phyloP scores from a whole-genome alignment of 2,888 invertebrate genomes.

The Rotaria socialis region DNA sequence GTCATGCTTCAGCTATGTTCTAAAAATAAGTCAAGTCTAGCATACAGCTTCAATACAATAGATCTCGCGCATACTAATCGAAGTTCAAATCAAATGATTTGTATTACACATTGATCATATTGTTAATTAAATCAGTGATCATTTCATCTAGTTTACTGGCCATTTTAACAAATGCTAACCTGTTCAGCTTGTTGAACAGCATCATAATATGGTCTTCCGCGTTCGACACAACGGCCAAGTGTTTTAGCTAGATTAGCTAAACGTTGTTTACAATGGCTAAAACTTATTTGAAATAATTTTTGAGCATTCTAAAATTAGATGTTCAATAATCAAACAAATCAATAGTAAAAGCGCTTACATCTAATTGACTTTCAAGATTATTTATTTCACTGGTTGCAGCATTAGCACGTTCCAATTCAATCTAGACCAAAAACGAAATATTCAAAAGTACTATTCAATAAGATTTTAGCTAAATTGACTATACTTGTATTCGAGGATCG shows the following conservation, averaged over 20 bases:
- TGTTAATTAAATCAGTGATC: too few species aligned
- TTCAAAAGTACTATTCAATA: too few species aligned
- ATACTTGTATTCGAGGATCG: constrained; percentile 47
- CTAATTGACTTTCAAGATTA: constrained; percentile 53
- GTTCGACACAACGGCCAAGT: constrained; percentile 78
- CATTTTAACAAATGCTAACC: constrained; percentile 48
- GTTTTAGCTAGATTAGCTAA: constrained; percentile 76
- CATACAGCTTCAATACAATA: too few species aligned
- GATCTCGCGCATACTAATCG: too few species aligned
- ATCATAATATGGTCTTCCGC: constrained; percentile 83
- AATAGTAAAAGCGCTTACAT: constrained; percentile 49
- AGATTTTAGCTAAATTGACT: background rate
- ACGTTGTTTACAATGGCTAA: constrained; percentile 40
- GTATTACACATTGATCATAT: too few species aligned
- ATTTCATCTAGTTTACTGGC: too few species aligned
- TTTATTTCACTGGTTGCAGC: constrained; percentile 52
- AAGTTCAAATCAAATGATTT: too few species aligned
- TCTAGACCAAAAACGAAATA: constrained; percentile 49
- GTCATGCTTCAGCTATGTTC: too few species aligned
- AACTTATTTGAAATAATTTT: constrained; percentile 12
- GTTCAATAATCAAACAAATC: background rate
- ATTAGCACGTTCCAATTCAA: constrained; percentile 52
- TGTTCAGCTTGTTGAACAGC: constrained; percentile 72
- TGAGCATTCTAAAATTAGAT: background rate
- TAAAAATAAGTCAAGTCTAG: too few species aligned